Evolutionary conservation across 2,797 vertebrate species (phyloP).

Genomic region (Enteromius paludinosus): DNA sequence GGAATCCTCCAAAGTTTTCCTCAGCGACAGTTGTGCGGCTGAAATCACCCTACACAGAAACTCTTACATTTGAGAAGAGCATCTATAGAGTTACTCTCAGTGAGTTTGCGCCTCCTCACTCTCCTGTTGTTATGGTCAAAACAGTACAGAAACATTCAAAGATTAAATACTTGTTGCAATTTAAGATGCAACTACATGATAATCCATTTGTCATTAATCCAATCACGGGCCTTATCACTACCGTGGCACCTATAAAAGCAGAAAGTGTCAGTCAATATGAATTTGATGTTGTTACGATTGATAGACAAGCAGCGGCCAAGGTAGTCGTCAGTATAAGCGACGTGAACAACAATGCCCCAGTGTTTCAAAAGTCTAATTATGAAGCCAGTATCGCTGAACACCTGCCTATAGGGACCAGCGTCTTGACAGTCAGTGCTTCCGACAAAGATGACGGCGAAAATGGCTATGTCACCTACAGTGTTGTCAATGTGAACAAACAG

Average conservation of each 20-base stretch:
- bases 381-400: constrained; percentile 83
- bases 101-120: constrained; percentile 82
- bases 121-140: constrained; percentile 82
- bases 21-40: constrained; percentile 79
- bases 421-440: constrained; percentile 78
- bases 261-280: constrained; percentile 78
- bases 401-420: constrained; percentile 76
- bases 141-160: constrained; percentile 73
- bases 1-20: constrained; percentile 82
- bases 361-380: constrained; percentile 82
- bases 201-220: constrained; percentile 78
- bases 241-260: constrained; percentile 75
- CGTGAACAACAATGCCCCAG: constrained; percentile 81
- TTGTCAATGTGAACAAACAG: constrained; percentile 78
- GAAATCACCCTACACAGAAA: constrained; percentile 73
- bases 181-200: constrained; percentile 66
- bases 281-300: constrained; percentile 80
- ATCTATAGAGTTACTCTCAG: constrained; percentile 82
- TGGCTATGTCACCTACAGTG: constrained; percentile 86
- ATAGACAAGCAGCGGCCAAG: constrained; percentile 77
- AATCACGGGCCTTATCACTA: constrained; percentile 84
- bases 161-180: constrained; percentile 79
- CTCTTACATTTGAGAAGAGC: constrained; percentile 80
- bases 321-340: constrained; percentile 80
- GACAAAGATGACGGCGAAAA: constrained; percentile 85